Evolutionary conservation across 1,140 invertebrate genomes (phyloP).

Genomic region (Eciton burchellii): DNA sequence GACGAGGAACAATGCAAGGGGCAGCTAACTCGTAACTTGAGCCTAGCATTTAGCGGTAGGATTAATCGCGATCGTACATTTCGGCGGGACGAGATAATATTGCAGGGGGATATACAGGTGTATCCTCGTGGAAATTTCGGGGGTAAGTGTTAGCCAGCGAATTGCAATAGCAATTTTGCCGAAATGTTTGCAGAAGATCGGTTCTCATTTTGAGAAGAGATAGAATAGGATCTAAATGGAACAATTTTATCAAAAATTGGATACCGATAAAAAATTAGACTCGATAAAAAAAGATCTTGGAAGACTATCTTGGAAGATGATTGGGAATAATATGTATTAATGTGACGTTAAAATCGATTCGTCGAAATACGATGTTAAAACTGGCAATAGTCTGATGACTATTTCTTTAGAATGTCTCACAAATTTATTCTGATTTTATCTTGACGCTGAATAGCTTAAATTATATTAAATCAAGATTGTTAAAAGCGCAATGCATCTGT

Average conservation of each 20-base stretch:
- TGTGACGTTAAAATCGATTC: background rate
- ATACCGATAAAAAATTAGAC: background rate
- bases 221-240: background rate
- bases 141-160: background rate
- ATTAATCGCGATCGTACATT: conserved; percentile 43
- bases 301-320: background rate
- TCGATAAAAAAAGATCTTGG: background rate
- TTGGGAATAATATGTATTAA: background rate
- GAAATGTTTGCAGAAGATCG: background rate
- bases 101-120: conserved; percentile 36
- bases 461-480: background rate
- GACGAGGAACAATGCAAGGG: conserved; percentile 48
- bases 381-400: too few species aligned
- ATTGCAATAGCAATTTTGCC: background rate
- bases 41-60: conserved; percentile 34
- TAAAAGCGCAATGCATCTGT: background rate
- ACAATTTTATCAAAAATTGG: background rate
- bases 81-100: background rate
- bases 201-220: background rate
- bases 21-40: conserved; percentile 24
- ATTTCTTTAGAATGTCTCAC: background rate
- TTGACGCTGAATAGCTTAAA: conserved; percentile 10
- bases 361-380: background rate
- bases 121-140: conserved; percentile 17
- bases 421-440: background rate